Evolutionary conservation across 2,113 vertebrate genomes (phyloP).

Genomic region (Nyctibius bracteatus): DNA sequence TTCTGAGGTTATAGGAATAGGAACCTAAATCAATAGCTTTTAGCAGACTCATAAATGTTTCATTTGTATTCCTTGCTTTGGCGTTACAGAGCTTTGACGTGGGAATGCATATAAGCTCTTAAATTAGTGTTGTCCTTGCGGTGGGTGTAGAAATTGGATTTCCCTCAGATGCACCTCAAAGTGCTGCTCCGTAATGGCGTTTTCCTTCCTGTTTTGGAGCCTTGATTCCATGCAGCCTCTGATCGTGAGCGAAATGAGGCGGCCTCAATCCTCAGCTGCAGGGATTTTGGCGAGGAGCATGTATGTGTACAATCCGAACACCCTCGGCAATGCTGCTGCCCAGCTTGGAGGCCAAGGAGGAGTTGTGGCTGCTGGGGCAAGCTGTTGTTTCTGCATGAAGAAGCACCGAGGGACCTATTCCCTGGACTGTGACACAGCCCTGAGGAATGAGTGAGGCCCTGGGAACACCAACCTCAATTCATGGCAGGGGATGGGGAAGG

Average conservation of each 20-base stretch:
- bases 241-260: not conserved
- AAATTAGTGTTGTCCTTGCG: not conserved
- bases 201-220: not conserved
- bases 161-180: not conserved
- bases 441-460: not conserved
- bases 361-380: not conserved
- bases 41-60: conserved; percentile 33
- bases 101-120: not conserved
- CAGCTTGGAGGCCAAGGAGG: rapidly evolving
- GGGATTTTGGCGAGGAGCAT: not conserved
- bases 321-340: not conserved
- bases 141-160: not conserved
- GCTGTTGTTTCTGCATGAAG: not conserved
- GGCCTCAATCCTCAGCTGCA: not conserved
- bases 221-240: not conserved
- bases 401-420: not conserved
- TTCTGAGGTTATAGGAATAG: not conserved
- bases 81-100: not conserved
- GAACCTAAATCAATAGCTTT: conserved; percentile 48
- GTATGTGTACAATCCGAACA: rapidly evolving
- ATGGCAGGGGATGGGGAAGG: not conserved
- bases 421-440: not conserved
- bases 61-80: not conserved
- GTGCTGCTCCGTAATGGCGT: not conserved
- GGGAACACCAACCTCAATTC: not conserved